Conservation (phyloP, 2,797 vertebrate genomes). For the Balearica regulorum region DNA sequence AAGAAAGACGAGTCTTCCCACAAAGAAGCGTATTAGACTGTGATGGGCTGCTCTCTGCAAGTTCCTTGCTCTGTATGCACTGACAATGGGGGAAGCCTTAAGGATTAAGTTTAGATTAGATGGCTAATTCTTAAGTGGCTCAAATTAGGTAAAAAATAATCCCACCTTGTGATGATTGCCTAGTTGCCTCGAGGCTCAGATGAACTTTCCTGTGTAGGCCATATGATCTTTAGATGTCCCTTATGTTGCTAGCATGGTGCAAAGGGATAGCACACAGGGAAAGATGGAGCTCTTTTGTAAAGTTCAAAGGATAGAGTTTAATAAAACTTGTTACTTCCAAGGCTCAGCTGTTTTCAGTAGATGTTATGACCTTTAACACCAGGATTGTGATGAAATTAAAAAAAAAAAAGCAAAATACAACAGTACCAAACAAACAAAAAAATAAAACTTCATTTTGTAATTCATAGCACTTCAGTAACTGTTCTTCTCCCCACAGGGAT, state of each 20-base stretch:
- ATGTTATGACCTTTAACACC: neutral
- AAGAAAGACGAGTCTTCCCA: neutral
- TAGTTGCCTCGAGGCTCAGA: neutral
- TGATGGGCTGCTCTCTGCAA: neutral
- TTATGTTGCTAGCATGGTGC: neutral
- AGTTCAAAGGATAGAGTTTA: neutral
- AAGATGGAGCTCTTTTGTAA: neutral
- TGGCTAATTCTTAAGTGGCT: neutral
- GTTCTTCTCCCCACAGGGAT: slow-evolving; percentile 51
- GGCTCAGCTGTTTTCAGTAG: neutral
- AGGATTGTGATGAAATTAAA: neutral
- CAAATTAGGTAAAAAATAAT: neutral
- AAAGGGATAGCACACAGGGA: neutral
- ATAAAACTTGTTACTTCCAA: neutral
- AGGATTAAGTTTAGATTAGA: neutral
- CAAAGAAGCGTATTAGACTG: neutral
- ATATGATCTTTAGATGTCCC: neutral
- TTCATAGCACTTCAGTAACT: neutral
- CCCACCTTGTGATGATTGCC: neutral
- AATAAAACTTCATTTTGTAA: neutral
- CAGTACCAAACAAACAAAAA: neutral
- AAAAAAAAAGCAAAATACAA: no score
- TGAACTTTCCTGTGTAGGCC: neutral
- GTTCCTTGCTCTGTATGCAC: neutral
- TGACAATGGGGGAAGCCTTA: neutral